Conservation (phyloP, 2,888 invertebrate genomes). For the Unio delphinus region DNA sequence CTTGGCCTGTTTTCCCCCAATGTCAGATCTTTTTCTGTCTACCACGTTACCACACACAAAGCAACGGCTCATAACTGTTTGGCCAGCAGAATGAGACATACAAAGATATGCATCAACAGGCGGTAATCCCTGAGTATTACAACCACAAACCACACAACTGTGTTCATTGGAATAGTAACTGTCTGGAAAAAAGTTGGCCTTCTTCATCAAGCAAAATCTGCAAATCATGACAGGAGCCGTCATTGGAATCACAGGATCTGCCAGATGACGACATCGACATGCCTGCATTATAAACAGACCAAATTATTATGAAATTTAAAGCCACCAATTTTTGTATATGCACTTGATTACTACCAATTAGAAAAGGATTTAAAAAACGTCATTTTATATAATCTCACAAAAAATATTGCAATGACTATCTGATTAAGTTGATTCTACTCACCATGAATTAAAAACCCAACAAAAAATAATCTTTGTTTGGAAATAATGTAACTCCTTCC, state of each 20-base stretch:
- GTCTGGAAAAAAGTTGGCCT: constrained; percentile 28
- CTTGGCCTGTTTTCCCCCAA: constrained; percentile 15
- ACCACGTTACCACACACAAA: constrained; percentile 20
- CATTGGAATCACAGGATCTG: constrained; percentile 27
- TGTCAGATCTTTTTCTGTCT: constrained; percentile 6
- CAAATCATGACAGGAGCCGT: constrained; percentile 37
- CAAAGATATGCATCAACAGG: constrained; percentile 18
- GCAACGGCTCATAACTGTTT: constrained; percentile 16
- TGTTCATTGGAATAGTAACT: constrained; percentile 28
- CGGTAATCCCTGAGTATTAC: constrained; percentile 6
- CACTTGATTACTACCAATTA: too few relatives aligned
- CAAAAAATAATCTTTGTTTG: too few relatives aligned
- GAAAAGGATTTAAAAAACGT: too few relatives aligned
- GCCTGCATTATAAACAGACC: constrained; percentile 18
- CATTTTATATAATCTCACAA: too few relatives aligned
- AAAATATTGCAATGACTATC: too few relatives aligned
- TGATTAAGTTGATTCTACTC: too few relatives aligned
- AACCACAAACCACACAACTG: constrained; percentile 45
- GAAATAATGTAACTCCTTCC: too few relatives aligned
- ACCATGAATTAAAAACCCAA: too few relatives aligned
- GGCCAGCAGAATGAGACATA: constrained; percentile 20
- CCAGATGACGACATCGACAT: constrained; percentile 33
- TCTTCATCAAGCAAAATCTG: constrained; percentile 23
- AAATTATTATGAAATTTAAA: not conserved
- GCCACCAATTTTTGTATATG: too few relatives aligned